Evolutionary conservation across 2,888 invertebrate species (phyloP), one percentile per base, ranked within the genome.

Genomic region (Tinea semifulvella): DNA sequence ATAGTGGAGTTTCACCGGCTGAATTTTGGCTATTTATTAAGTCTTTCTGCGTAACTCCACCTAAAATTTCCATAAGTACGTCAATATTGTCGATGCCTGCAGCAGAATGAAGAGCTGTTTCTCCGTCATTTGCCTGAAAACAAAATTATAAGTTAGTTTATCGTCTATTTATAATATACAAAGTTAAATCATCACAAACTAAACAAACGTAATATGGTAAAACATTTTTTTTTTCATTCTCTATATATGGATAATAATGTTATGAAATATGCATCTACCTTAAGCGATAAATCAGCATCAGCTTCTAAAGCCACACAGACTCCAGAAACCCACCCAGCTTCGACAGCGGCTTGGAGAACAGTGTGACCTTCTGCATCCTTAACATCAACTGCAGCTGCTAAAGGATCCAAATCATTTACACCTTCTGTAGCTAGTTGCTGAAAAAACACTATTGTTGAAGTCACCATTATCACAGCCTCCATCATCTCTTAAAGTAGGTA

Each of bases 91-190:
- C 84, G 8, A 71, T 54, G 2, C 71, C 66, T 18, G 84, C 84
- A 39, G 84, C 84, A 19, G 83, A 72, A 55, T 85, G 85, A 2
- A 84, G 66, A 3, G 83, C 79, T 3, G 84, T 84, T 55, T 82
- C 75, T 7, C 77, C 80, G 20, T 81, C 73, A 11, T 76, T 71
- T 42, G 76, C 79, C 79, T 79, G 53, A 44, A 61, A 61, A 18
- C 7, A 5, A 22, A 22, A 22, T n/a, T n/a, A 22, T 8, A 22
- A 22, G 5, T 22, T 7, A 22, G 5, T 22, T 22, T 22, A 22
- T 7, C 5, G 8, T 8, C 8, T 22, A 22, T 22, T 22, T 22
- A 7, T 22, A 22, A 22, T 22, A 22, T 22, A 5, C 5, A n/a
- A n/a, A n/a, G n/a, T n/a, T n/a, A n/a, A n/a, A n/a, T n/a, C n/a